These are phyloP conservation scores for Biston betularia DNA, from an alignment of 2,888 invertebrate genomes.

Conservation along the genomic window DNA sequence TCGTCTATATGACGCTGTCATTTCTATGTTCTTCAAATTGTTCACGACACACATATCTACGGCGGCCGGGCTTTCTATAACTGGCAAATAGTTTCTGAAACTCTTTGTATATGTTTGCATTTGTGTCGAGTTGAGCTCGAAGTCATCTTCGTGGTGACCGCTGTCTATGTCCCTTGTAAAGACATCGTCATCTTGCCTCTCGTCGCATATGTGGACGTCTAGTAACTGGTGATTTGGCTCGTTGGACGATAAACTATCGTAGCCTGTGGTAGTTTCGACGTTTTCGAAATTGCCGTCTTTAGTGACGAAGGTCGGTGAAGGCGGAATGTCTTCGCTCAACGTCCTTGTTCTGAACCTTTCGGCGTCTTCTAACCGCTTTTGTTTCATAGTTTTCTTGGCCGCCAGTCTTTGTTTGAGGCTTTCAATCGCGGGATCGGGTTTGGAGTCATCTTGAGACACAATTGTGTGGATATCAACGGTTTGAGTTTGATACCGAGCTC, in stretches of 20 bases:
- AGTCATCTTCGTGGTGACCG: constrained; percentile 91
- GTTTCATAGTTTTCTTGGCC: constrained; percentile 83
- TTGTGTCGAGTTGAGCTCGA: constrained; percentile 87
- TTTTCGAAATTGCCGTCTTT: constrained; percentile 79
- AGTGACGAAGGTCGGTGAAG: constrained; percentile 81
- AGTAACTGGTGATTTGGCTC: constrained; percentile 75
- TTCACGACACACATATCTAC: constrained; percentile 79
- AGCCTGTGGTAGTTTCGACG: constrained; percentile 80
- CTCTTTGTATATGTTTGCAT: constrained; percentile 87
- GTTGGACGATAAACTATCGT: constrained; percentile 78
- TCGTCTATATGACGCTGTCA: constrained; percentile 71
- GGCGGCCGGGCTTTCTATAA: constrained; percentile 77
- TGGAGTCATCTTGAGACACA: constrained; percentile 47
- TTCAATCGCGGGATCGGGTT: constrained; percentile 71
- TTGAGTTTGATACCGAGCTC: constrained; percentile 90
- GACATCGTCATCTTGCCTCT: constrained; percentile 65
- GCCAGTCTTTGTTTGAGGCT: constrained; percentile 72
- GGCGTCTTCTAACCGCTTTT: constrained; percentile 88
- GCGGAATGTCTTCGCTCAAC: constrained; percentile 83
- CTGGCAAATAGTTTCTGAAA: constrained; percentile 80
- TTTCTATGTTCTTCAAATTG: constrained; percentile 80
- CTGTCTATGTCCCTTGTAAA: constrained; percentile 82
- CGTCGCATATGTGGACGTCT: constrained; percentile 49
- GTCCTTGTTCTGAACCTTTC: constrained; percentile 92
- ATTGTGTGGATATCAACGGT: constrained; percentile 76